phyloP scores from a whole-genome alignment of 2,113 vertebrate genomes.

The Arizona elegans region DNA sequence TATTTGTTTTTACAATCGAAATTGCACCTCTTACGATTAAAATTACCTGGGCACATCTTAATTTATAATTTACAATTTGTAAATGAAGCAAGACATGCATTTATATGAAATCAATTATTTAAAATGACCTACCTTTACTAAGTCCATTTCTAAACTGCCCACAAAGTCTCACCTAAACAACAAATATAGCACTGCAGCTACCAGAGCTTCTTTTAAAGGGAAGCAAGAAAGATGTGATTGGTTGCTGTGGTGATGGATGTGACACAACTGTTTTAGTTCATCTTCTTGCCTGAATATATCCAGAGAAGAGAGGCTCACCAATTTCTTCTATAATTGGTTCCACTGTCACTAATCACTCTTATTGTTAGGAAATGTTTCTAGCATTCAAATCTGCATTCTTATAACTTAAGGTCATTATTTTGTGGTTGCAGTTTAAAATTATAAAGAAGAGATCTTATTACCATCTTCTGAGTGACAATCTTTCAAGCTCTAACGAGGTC shows the following conservation, averaged over 20 bases:
- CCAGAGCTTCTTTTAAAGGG: background rate
- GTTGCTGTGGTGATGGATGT: background rate
- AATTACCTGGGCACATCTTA: background rate
- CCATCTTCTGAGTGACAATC: background rate
- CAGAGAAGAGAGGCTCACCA: background rate
- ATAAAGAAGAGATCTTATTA: background rate
- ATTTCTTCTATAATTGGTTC: background rate
- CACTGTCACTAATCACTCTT: background rate
- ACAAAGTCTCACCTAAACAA: background rate
- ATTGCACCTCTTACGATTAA: background rate
- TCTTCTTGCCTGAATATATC: background rate
- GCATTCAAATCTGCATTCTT: background rate
- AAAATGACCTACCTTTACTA: background rate
- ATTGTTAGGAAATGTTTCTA: background rate
- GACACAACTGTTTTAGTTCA: background rate
- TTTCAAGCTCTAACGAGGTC: background rate
- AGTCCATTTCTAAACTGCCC: background rate
- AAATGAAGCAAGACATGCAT: background rate
- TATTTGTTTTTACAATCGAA: background rate
- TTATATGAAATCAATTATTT: background rate
- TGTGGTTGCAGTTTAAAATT: background rate
- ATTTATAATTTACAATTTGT: background rate
- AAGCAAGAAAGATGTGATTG: background rate
- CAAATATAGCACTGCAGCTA: no score
- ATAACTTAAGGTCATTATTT: background rate